A percentile compares a stretch with the other conserved stretches of the same genome.
Evolutionary conservation across 2,888 invertebrate genomes (phyloP).

Genomic region (Trissolcus japonicus): DNA sequence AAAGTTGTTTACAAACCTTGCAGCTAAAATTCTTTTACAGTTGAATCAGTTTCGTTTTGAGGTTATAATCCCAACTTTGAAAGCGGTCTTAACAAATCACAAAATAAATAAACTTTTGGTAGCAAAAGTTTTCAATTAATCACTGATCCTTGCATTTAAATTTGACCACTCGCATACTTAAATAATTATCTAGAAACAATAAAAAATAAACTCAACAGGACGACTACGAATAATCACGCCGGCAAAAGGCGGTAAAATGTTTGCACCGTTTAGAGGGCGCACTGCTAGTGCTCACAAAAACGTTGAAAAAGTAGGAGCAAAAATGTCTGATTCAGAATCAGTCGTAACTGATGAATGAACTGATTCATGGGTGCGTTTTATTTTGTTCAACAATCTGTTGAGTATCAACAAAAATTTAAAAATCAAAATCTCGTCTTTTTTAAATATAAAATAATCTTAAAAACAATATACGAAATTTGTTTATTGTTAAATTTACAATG

Average conservation of each 20-base stretch:
- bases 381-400: no score
- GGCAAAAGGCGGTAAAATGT: slow-evolving; percentile 25
- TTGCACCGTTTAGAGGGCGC: slow-evolving; percentile 8
- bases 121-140: background rate
- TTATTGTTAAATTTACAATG: no score
- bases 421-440: no score
- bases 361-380: no score
- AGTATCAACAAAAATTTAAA: no score
- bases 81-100: background rate
- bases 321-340: no score
- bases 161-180: background rate
- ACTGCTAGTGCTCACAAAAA: no score
- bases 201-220: slow-evolving; percentile 1
- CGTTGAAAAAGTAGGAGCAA: no score
- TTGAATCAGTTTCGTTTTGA: slow-evolving; percentile 13
- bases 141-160: background rate
- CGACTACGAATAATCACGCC: slow-evolving; percentile 10
- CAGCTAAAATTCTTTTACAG: background rate
- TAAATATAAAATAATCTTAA: no score
- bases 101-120: background rate
- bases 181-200: slow-evolving; percentile 1
- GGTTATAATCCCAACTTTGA: slow-evolving; percentile 3
- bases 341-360: no score
- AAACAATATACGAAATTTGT: no score
- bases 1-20: no score